Conservation (phyloP, 2,113 vertebrate genomes). For the Chaetodon auriga region DNA sequence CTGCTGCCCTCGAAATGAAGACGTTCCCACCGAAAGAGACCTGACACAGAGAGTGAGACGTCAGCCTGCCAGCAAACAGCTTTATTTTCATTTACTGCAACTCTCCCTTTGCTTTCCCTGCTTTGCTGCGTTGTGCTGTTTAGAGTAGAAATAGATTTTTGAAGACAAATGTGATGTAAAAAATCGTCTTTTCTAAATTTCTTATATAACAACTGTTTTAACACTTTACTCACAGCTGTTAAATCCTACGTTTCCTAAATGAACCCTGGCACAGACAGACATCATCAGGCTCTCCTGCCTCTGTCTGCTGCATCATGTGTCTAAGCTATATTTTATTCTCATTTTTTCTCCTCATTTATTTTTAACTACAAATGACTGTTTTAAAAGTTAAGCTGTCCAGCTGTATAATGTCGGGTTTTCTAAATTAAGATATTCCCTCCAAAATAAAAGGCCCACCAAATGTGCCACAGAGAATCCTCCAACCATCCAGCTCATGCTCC, state of each 20-base stretch:
- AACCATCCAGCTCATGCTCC: constrained; percentile 15
- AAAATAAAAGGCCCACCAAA: constrained; percentile 9
- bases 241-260: constrained; percentile 9
- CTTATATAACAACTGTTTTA: not conserved
- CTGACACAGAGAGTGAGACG: constrained; percentile 52
- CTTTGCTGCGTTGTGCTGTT: not conserved
- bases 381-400: not conserved
- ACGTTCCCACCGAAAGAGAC: constrained; percentile 62
- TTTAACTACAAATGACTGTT: not conserved
- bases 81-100: not conserved
- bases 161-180: no score
- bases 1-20: constrained; percentile 55
- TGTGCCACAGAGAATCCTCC: constrained; percentile 20
- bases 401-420: not conserved
- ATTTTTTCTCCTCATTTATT: not conserved
- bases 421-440: constrained; percentile 30
- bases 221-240: not conserved
- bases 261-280: not conserved
- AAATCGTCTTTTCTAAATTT: not conserved
- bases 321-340: not conserved
- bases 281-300: not conserved
- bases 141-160: not conserved
- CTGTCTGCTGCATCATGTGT: not conserved
- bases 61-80: constrained; percentile 2
- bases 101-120: no score